Evolutionary conservation across 2,113 vertebrate genomes (phyloP).

Genomic region (Malurus melanocephalus): DNA sequence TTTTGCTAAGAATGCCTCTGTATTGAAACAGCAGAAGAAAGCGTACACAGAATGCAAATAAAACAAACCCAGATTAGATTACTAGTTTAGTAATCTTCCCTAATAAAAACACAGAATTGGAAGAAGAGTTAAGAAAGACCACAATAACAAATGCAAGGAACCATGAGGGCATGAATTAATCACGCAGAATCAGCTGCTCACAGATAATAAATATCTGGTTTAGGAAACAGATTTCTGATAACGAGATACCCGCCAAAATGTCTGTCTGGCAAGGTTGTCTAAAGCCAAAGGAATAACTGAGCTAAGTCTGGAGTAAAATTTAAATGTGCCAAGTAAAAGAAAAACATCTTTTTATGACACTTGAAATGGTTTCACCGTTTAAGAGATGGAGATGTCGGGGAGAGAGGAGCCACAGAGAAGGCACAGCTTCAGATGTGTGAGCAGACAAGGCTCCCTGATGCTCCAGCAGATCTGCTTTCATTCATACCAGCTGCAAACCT

Average conservation of each 20-base stretch:
- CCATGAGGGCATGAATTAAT: background rate
- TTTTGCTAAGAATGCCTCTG: background rate
- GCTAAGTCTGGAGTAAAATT: background rate
- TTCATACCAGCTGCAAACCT: background rate
- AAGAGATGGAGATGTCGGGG: accelerated
- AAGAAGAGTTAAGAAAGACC: background rate
- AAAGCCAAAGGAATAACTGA: background rate
- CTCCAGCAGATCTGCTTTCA: background rate
- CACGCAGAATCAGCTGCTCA: background rate
- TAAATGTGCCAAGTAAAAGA: background rate
- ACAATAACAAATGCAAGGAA: background rate
- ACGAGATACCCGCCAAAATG: accelerated
- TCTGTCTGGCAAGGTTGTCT: background rate
- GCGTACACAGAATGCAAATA: background rate
- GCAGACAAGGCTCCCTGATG: background rate
- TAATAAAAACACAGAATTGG: background rate
- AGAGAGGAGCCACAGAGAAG: background rate
- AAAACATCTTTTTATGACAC: background rate
- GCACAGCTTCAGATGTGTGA: background rate
- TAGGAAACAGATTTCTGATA: slow-evolving; percentile 1
- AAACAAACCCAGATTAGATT: background rate
- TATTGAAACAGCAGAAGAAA: background rate
- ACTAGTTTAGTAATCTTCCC: background rate
- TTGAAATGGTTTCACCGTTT: background rate
- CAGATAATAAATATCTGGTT: background rate